Evolutionary conservation across 2,113 vertebrate species (phyloP).

Genomic region (Salvelinus alpinus): DNA sequence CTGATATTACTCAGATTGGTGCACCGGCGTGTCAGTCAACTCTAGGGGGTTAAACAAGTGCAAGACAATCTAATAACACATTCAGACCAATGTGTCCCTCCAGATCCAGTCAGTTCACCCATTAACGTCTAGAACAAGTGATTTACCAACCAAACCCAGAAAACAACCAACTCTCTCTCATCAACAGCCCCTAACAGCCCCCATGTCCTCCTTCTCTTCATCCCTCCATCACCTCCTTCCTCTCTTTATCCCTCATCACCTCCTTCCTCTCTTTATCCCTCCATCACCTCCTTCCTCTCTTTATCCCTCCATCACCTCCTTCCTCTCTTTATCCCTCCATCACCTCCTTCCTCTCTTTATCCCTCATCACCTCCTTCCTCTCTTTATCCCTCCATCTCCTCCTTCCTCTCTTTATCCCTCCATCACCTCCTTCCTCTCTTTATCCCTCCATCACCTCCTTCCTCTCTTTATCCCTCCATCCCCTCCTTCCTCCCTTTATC

Average conservation of each 20-base stretch:
- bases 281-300: neutral
- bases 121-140: too few species aligned
- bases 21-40: too few species aligned
- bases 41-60: too few species aligned
- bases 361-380: too few species aligned
- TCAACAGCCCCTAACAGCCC: neutral
- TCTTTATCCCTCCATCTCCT: neutral
- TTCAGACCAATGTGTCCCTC: too few species aligned
- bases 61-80: too few species aligned
- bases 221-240: neutral
- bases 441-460: neutral
- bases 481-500: neutral
- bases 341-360: neutral
- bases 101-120: too few species aligned
- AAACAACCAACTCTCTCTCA: neutral
- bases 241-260: neutral
- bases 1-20: too few species aligned
- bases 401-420: neutral
- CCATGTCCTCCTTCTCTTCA: neutral
- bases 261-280: too few species aligned
- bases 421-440: too few species aligned
- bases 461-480: constrained; percentile 28
- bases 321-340: too few species aligned
- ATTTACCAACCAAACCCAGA: too few species aligned
- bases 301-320: neutral